Base-by-base conservation (phyloP, 2,113 vertebrate species). In the Taurulus bubalis region DNA sequence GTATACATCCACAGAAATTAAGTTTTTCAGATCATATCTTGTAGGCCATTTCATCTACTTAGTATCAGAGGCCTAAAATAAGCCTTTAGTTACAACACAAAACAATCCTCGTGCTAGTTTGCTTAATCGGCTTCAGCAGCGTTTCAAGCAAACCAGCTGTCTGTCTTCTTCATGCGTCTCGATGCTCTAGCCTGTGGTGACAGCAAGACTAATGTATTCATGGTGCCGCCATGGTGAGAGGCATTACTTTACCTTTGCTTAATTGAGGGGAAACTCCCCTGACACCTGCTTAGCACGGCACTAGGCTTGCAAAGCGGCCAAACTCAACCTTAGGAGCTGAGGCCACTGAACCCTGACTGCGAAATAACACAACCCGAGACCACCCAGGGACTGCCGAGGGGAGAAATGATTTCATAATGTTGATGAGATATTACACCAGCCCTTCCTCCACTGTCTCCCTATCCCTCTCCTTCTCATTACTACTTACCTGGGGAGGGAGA, bases 201-300 rank as follows among this genome's bases (percentile, higher is more conserved):
- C 86, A 87, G 91, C 78, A 90, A 86, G 87, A 91, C 84, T 93
- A 91, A 93, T 94, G 92, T 90, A 92, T 94, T 94, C 93, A 91
- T 71, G 84, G 76, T 32, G 74, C 87, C 28, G 70, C 90, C 86
- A 83, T 76, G 58, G 90, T 85, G 87, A 89, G 71, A 88, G 86
- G 86, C 93, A 91, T 92, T 91, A 84, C 93, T 95, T 93, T 94
- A 94, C 93, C 93, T 94, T 90, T 93, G 92, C 90, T 94, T 95
- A 95, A 95, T 94, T 96, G 94, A 95, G 93, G 92, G 91, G 93
- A 94, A 94, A 93, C 90, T 94, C 93, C 92, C 93, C 83, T 75
- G 93, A 93, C 92, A 90, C 92, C 80, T 89, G 91, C 93, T 94
- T 91, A 91, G 91, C 82, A 75, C 76, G 72, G 91, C 81, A 34